A percentile compares a stretch with the other conserved stretches of the same genome.
phyloP scores from a whole-genome alignment of 2,797 vertebrate species.

The Neosalanx taihuensis region DNA sequence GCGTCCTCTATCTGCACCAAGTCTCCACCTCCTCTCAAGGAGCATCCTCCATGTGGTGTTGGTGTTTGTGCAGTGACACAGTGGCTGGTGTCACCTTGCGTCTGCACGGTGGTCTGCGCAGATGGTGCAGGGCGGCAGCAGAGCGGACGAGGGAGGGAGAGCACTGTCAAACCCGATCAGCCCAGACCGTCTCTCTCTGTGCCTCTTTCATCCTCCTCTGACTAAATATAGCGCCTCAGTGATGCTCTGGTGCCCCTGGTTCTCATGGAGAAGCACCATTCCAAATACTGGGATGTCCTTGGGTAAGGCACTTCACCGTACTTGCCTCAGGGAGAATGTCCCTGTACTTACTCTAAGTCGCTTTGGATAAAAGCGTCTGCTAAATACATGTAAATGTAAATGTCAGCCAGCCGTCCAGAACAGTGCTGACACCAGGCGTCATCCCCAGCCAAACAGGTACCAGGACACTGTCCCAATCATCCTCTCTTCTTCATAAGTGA shows the following conservation, averaged over 20 bases:
- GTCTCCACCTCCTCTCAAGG: no score
- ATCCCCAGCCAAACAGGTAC: conserved; percentile 26
- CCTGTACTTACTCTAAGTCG: no score
- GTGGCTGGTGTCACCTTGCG: conserved; percentile 41
- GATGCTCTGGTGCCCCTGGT: conserved; percentile 56
- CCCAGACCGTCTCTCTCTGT: conserved; percentile 46
- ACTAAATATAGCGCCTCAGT: conserved; percentile 67
- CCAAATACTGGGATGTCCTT: conserved; percentile 45
- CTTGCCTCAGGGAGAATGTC: no score
- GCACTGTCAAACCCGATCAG: conserved; percentile 69
- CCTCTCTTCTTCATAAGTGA: background rate
- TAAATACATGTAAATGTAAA: no score
- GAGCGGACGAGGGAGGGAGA: conserved; percentile 38
- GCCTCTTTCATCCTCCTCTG: conserved; percentile 57
- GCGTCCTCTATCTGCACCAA: conserved; percentile 36
- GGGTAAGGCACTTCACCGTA: no score
- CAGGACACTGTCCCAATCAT: conserved; percentile 36
- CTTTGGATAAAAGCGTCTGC: no score
- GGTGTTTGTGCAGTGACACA: conserved; percentile 4
- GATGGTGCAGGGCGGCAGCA: conserved; percentile 36
- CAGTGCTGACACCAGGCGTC: conserved; percentile 1
- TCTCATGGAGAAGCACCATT: conserved; percentile 48
- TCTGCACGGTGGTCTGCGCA: conserved; percentile 49
- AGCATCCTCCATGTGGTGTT: background rate
- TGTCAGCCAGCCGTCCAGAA: conserved; percentile 40